Conservation (phyloP, 1,140 invertebrate genomes). For the Monochamus saltuarius region DNA sequence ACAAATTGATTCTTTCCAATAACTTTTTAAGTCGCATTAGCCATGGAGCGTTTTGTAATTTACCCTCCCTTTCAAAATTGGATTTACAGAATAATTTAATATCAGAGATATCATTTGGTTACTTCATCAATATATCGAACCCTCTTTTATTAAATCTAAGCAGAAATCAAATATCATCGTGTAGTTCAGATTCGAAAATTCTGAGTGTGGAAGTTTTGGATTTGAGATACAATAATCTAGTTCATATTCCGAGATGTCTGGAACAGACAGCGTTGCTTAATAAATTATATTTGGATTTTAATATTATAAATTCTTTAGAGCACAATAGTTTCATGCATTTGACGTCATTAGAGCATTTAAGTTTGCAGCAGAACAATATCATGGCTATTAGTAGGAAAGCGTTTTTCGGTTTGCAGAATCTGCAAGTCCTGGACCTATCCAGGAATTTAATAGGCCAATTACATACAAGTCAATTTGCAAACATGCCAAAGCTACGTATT, state of each 20-base stretch:
- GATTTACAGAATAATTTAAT: constrained; percentile 74
- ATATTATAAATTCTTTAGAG: constrained; percentile 69
- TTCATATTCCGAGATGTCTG: constrained; percentile 65
- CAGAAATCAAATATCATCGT: constrained; percentile 63
- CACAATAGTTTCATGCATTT: constrained; percentile 71
- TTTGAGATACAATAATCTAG: constrained; percentile 67
- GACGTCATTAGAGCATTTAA: constrained; percentile 69
- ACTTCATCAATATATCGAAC: constrained; percentile 66
- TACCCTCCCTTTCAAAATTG: constrained; percentile 67
- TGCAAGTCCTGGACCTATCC: constrained; percentile 79
- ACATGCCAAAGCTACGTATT: constrained; percentile 71
- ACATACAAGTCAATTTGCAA: constrained; percentile 80
- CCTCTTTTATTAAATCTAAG: constrained; percentile 69
- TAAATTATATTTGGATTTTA: constrained; percentile 72
- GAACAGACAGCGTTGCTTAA: constrained; percentile 62
- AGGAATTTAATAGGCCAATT: constrained; percentile 75
- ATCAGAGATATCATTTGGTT: constrained; percentile 63
- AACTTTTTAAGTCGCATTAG: constrained; percentile 66
- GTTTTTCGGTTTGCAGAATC: constrained; percentile 68
- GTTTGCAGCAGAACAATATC: constrained; percentile 73
- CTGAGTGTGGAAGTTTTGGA: constrained; percentile 68
- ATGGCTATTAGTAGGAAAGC: constrained; percentile 70
- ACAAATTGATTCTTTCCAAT: constrained; percentile 68
- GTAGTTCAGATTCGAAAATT: constrained; percentile 60
- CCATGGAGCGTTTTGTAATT: constrained; percentile 64